Percentiles rank a stretch among this genome's conserved stretches.
Evolutionary conservation across 1,140 invertebrate species (phyloP).

Genomic region (Paramacrobiotus metropolitanus): DNA sequence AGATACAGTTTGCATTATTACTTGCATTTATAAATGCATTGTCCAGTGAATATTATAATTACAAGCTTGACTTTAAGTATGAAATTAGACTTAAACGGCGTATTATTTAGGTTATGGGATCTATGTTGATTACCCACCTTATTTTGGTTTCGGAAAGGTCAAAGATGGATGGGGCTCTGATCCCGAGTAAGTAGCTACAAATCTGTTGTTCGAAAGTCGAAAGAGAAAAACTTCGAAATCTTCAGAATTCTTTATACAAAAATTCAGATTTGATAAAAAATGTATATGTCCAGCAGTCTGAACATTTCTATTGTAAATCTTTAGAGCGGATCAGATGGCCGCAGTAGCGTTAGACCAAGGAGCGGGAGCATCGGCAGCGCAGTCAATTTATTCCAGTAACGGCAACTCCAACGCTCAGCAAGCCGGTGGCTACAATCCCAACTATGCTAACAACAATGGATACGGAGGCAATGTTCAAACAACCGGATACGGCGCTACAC

Average conservation of each 20-base stretch:
- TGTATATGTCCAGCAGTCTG: not conserved
- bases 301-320: not conserved
- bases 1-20: too few relatives aligned
- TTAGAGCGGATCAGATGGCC: not conserved
- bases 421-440: not conserved
- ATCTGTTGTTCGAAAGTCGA: not conserved
- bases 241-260: not conserved
- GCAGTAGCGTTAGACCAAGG: not conserved
- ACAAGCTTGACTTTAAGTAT: too few relatives aligned
- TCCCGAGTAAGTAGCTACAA: not conserved
- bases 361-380: not conserved
- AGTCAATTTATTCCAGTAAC: not conserved
- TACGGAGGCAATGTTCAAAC: not conserved
- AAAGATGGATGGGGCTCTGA: not conserved
- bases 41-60: too few relatives aligned
- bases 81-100: too few relatives aligned
- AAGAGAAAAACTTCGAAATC: not conserved
- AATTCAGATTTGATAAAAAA: not conserved
- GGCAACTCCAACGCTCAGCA: not conserved
- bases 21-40: too few relatives aligned
- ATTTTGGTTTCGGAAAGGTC: conserved; percentile 3
- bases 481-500: not conserved
- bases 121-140: conserved; percentile 1
- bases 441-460: not conserved
- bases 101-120: not conserved